phyloP scores from a whole-genome alignment of 2,888 invertebrate species.

The Philereme transversata region DNA sequence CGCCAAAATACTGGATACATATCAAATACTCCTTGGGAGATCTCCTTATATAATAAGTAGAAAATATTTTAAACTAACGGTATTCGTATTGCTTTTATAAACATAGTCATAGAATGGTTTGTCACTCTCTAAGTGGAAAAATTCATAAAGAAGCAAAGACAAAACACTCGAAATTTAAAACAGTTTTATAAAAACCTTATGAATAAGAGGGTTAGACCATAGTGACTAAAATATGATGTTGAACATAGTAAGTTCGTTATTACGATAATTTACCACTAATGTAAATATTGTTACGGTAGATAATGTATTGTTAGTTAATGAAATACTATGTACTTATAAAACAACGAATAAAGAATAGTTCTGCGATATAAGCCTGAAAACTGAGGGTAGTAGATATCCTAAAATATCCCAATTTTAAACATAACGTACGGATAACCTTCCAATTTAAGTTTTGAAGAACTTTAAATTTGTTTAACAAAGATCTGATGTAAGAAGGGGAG shows the following conservation, averaged over 20 bases:
- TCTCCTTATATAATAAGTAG: conserved; percentile 22
- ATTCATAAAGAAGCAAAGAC: no score
- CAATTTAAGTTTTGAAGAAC: no score
- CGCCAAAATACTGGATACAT: conserved; percentile 68
- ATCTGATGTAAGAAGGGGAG: no score
- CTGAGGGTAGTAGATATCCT: no score
- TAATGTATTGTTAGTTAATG: neutral
- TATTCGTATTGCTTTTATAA: conserved; percentile 3
- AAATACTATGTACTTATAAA: neutral
- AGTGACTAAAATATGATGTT: neutral
- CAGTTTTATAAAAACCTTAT: no score
- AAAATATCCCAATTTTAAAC: no score
- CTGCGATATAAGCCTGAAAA: neutral
- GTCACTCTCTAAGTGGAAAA: no score
- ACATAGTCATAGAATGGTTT: no score
- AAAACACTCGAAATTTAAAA: no score
- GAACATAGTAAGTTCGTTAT: neutral
- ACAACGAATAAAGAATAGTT: neutral
- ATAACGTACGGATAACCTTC: no score
- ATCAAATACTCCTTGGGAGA: conserved; percentile 61
- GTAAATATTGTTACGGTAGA: neutral
- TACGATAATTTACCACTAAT: neutral
- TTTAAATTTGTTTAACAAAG: no score
- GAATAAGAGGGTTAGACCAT: no score
- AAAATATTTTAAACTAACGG: conserved; percentile 11